Evolutionary conservation across 2,113 vertebrate genomes (phyloP).

Genomic region (Ciconia boyciana): DNA sequence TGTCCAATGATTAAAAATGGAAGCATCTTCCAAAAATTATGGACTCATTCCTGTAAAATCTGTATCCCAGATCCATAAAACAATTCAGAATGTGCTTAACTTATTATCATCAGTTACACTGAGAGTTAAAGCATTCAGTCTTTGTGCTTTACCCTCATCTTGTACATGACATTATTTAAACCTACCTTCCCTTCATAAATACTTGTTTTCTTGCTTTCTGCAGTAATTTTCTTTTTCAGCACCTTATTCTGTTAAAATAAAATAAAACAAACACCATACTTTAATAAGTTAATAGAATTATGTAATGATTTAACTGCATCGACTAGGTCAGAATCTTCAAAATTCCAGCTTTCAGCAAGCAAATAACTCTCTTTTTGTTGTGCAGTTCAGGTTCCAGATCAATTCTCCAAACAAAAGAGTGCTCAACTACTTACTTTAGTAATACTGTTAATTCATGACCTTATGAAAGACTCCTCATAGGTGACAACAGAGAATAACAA

Average conservation of each 20-base stretch:
- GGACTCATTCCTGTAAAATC: not conserved
- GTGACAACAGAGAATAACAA: not conserved
- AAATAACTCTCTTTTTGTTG: not conserved
- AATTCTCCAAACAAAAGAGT: not conserved
- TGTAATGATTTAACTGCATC: not conserved
- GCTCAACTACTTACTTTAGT: not conserved
- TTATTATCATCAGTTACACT: not conserved
- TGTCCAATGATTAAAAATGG: not conserved
- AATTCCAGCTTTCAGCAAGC: not conserved
- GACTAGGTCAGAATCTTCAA: not conserved
- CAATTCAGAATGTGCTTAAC: not conserved
- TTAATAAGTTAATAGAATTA: not conserved
- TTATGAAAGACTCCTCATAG: not conserved
- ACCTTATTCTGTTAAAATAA: constrained; percentile 80
- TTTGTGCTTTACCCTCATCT: not conserved
- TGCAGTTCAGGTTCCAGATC: not conserved
- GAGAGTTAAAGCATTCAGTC: not conserved
- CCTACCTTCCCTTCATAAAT: constrained; percentile 70
- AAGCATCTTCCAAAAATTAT: not conserved
- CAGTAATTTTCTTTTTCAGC: constrained; percentile 81
- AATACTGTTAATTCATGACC: not conserved
- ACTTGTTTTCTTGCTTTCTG: constrained; percentile 76
- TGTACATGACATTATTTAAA: not conserved
- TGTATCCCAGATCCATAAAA: not conserved
- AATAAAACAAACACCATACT: not conserved